A percentile compares a stretch with the other conserved stretches of the same genome.
Conservation (phyloP, 2,797 vertebrate genomes). For the Fundulus diaphanus region DNA sequence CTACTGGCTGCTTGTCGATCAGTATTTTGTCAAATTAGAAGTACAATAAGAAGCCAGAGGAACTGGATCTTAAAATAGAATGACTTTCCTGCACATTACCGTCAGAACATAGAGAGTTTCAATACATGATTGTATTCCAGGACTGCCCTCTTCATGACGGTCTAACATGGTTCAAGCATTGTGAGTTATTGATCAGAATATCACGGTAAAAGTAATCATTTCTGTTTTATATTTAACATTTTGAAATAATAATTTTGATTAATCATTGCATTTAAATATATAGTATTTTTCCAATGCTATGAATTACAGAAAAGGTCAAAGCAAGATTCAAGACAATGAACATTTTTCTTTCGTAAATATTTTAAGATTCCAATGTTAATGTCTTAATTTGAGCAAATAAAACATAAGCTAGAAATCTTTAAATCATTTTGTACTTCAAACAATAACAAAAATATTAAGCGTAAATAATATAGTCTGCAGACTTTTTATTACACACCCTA, state of each 20-base stretch:
- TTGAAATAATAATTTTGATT: no score
- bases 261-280: not conserved
- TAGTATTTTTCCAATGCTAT: not conserved
- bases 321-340: not conserved
- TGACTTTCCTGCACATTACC: not conserved
- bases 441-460: not conserved
- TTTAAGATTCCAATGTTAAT: not conserved
- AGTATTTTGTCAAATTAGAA: not conserved
- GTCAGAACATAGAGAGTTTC: not conserved
- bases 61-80: not conserved
- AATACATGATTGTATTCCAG: not conserved
- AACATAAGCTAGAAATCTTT: not conserved
- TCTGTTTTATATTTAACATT: not conserved
- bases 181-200: no score
- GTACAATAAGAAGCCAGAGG: not conserved
- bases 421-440: not conserved
- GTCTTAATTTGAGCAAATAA: not conserved
- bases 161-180: not conserved
- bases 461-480: no score
- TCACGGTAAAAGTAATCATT: not conserved
- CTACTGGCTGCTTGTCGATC: not conserved
- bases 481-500: no score
- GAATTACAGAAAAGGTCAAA: not conserved
- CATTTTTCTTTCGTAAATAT: not conserved
- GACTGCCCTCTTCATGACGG: not conserved